Percentiles rank a stretch among this genome's conserved stretches.
Conservation (phyloP, 2,113 vertebrate genomes). For the Psilopsiagon aymara region DNA sequence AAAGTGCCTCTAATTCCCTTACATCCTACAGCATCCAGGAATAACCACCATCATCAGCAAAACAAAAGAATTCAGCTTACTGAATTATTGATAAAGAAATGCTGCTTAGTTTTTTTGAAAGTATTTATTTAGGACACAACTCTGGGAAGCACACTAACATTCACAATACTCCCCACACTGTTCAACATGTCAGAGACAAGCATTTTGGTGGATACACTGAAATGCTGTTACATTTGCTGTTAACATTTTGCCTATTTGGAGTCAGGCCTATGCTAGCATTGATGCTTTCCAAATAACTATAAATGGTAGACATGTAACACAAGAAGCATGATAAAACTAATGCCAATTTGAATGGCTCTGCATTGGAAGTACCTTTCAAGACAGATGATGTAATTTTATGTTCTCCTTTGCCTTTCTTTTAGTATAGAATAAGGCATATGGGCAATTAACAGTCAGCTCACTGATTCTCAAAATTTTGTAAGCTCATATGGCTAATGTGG, state of each 20-base stretch:
- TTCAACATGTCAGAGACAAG: background rate
- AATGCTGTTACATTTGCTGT: background rate
- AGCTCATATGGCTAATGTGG: background rate
- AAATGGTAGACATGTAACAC: background rate
- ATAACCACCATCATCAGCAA: background rate
- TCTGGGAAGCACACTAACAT: background rate
- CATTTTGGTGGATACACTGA: background rate
- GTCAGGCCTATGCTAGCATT: background rate
- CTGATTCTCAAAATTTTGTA: background rate
- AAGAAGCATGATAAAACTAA: background rate
- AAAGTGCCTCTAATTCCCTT: background rate
- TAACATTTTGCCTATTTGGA: background rate
- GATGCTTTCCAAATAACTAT: background rate
- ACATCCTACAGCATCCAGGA: background rate
- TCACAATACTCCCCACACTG: background rate
- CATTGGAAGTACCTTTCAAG: background rate
- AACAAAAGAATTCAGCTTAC: background rate
- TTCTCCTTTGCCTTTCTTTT: background rate
- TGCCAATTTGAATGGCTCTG: background rate
- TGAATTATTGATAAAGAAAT: background rate
- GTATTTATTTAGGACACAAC: background rate
- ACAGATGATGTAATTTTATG: background rate
- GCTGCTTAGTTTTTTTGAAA: background rate
- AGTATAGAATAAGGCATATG: background rate
- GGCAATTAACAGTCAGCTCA: background rate